Evolutionary conservation across 2,888 invertebrate genomes (phyloP), one percentile per base, ranked within the genome.

Genomic region (Epicampocera succincta): DNA sequence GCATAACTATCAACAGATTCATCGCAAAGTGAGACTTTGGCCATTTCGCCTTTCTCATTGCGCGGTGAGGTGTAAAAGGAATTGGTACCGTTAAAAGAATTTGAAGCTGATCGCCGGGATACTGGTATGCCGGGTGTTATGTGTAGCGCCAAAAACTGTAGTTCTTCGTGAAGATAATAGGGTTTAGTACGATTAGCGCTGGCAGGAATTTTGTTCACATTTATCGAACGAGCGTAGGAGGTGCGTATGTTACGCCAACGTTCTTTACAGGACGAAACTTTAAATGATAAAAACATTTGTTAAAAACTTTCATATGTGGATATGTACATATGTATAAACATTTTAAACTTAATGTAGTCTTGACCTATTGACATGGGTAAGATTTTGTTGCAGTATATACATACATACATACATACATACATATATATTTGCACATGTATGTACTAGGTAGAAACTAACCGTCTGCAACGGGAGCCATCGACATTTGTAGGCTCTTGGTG

Each of bases 201-300:
- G 17, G 85, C 85, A 0, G 86, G 86, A 6, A 87, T 73, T 83
- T 87, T 87, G 44, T 87, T 86, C 1, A 89, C 86, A 54, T 88
- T 90, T 3, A 90, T 88, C 11, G 90, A 90, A 19, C 90, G 87
- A 0, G 89, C 90, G 63, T 87, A 90, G 6, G 89, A 89, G 3
- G 88, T 88, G 50, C 90, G 90, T 50, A 90, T 90, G 63, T 90
- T 90, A 19, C 90, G 87, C 86, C 90, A 90, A 33, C 90, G 90
- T 65, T 90, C 88, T 63, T 89, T 89, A 71, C 90, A 90, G 0
- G 84, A 87, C 0, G 86, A 85, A 46, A 89, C 90, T 90, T 69
- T 12, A 84, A 74, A 5, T 33, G 1, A 8, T 33, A 9, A 12
- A 42, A 19, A 17, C 33, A 33, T 13, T 58, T n/a, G 9, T 56